phyloP scores from a whole-genome alignment of 2,113 vertebrate genomes.

The Montifringilla adamsi region DNA sequence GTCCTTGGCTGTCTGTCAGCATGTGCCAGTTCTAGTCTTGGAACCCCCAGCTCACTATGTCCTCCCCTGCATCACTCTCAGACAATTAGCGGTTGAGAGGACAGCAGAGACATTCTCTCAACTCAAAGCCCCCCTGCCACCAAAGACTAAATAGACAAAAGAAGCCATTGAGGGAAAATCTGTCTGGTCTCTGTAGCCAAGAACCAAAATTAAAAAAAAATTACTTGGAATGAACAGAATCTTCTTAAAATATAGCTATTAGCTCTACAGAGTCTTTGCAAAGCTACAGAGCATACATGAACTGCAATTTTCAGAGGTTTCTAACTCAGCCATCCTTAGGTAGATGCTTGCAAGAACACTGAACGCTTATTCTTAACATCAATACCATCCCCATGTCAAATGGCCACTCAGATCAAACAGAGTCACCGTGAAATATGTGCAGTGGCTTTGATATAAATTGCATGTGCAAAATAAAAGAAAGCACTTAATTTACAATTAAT shows the following conservation, averaged over 20 bases:
- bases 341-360: background rate
- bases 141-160: background rate
- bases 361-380: background rate
- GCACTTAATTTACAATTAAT: background rate
- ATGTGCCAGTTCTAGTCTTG: background rate
- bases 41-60: background rate
- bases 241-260: background rate
- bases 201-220: background rate
- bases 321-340: background rate
- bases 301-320: background rate
- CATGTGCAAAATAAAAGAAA: background rate
- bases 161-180: background rate
- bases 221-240: background rate
- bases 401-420: background rate
- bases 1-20: background rate
- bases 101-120: background rate
- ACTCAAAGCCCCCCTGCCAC: background rate
- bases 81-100: background rate
- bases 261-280: background rate
- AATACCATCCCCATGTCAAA: background rate
- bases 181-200: background rate
- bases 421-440: accelerated
- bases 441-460: background rate
- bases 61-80: background rate
- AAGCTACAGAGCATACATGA: background rate